Base-by-base conservation (phyloP, 2,888 invertebrate genomes). In the Octonoba sinensis region DNA sequence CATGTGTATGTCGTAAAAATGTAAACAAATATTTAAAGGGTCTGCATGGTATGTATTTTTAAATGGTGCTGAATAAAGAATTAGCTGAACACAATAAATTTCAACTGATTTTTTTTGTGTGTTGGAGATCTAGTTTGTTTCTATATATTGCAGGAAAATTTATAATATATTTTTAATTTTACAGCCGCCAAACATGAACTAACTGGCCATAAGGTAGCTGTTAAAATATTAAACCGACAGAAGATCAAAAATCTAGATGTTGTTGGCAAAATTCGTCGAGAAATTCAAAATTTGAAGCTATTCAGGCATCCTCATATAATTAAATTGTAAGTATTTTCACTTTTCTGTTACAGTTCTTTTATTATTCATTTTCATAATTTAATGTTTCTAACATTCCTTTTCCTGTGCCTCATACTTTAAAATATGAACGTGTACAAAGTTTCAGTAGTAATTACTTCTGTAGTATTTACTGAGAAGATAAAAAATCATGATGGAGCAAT, bases 281-380 rank as follows among this genome's bases (percentile, higher is more conserved):
- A 99, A 90, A 99, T 99, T 87, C 99, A 99, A 89, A 99, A 99
- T 90, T 92, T 99, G 49, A 99, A 99, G 88, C 91, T 99, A n/a
- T 99, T 99, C 88, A 92, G 99, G 85, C 99, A 99, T 91, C 99
- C 99, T 4, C 99, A 99, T 89, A 99, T 99, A 86, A 99, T 99
- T 85, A 98, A 99, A 90, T 89, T 99, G 90, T 99, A 89, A 90
- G 89, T 87, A 22, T 49, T 11, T 36, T 69, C 0, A 18, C 13
- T 49, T 15, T 18, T 3, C 22, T 44, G n/a, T 22, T 18, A 20
- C 18, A 22, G 12, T 16, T 57, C n/a, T 11, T 18, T 1, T 54
- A 54, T 13, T n/a, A 54, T 54, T 13, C 3, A 54, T n/a, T 18
- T 12, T 54, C 15, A 54, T 54, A 18, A 18, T 54, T 54, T 54